Percentiles rank a stretch among this genome's conserved stretches.
Conservation (phyloP, 92 coral and sea anemone species). For the Siderastrea siderea region DNA sequence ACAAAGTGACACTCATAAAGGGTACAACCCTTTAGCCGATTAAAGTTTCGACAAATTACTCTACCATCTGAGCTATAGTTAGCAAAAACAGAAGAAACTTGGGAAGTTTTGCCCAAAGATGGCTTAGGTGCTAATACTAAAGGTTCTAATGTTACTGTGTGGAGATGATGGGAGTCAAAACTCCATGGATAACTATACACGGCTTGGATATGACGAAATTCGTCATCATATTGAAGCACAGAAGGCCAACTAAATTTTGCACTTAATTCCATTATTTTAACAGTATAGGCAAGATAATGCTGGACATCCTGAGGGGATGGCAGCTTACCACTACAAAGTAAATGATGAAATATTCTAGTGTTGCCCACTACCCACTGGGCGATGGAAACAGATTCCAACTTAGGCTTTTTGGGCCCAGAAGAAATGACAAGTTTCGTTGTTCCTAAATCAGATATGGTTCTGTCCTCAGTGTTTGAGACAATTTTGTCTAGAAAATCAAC, state of each 20-base stretch:
- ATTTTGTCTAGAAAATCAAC: no score
- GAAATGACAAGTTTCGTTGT: no score
- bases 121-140: background rate
- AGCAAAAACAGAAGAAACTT: background rate
- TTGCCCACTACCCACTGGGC: no score
- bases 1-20: conserved; percentile 13
- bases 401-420: no score
- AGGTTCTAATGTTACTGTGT: background rate
- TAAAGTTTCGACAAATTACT: conserved; percentile 16
- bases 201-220: no score
- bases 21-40: conserved; percentile 2
- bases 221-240: background rate
- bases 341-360: background rate
- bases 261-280: no score
- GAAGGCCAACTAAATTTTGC: background rate
- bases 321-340: background rate
- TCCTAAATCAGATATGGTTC: no score
- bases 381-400: no score
- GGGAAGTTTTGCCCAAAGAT: no score
- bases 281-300: background rate
- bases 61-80: conserved; percentile 8
- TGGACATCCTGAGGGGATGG: background rate
- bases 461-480: no score
- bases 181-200: background rate
- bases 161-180: background rate